Evolutionary conservation across 2,113 vertebrate genomes (phyloP), one percentile per base, ranked within the genome.

Genomic region (Thamnophis sirtalis): DNA sequence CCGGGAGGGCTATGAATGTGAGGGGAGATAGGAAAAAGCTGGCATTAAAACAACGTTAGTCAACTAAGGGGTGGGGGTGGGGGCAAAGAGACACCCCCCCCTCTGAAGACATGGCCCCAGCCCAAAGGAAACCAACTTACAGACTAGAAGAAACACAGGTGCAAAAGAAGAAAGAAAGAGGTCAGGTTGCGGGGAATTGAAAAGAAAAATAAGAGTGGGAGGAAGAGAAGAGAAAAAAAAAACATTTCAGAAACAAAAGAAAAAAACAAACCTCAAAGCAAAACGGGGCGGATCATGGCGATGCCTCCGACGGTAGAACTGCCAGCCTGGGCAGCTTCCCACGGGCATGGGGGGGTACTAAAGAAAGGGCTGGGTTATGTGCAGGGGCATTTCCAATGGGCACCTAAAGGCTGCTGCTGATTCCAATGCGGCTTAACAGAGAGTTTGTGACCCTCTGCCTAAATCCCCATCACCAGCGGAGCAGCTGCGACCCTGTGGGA

Each of bases 131-230:
- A 49, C 88, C 91, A 96, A 98, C 99, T 99, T 99, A 99, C 99
- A 99, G 97, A 99, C 99, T 99, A 98, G 98, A 97, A 97, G 97
- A 96, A 87, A 95, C 95, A 94, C 93, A 95, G 95, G 95, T 3
- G 89, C 93, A 87, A 97, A 95, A 98, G 97, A 97, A 97, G 97
- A 63, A 95, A 96, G 96, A 94, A 91, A 94, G 95, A 95, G 89
- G 92, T 80, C 96, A 95, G 98, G 97, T 97, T 96, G 96, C 2
- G 63, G 96, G 96, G 48, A 43, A 90, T 49, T 33, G 50, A 51
- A 55, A 84, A n/a, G 48, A 28, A 56, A 55, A 96, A 96, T 94
- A 33, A 60, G 28, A 60, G 24, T 50, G 50, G 26, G 54, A 6
- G 13, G 55, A 49, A 26, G 11, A 49, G 55, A 49, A 33, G 22